Evolutionary conservation across 2,888 invertebrate species (phyloP).

Genomic region (Campopleginae sp.): DNA sequence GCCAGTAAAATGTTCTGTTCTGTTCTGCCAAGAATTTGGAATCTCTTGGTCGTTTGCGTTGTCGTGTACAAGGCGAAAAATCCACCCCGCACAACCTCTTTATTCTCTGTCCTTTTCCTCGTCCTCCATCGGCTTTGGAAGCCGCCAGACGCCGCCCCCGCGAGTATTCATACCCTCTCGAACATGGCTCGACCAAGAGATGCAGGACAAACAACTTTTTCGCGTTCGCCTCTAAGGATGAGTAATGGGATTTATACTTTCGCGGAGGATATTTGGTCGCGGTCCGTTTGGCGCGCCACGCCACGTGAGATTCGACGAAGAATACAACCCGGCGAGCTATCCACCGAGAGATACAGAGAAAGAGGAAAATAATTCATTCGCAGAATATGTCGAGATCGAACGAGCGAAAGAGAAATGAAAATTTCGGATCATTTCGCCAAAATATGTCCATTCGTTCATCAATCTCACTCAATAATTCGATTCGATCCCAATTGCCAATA

Average conservation of each 20-base stretch:
- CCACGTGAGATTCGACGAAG: constrained; percentile 73
- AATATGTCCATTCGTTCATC: background rate
- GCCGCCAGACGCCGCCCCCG: constrained; percentile 68
- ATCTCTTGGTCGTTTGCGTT: constrained; percentile 71
- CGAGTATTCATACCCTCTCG: constrained; percentile 61
- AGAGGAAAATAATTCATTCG: constrained; percentile 35
- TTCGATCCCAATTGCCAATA: background rate
- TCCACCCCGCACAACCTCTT: constrained; percentile 37
- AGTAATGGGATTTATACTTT: constrained; percentile 79
- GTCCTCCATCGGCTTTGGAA: constrained; percentile 58
- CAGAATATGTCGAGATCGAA: constrained; percentile 39
- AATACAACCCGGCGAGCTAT: constrained; percentile 66
- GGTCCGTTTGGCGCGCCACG: constrained; percentile 78
- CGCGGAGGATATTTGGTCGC: constrained; percentile 78
- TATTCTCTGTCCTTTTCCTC: constrained; percentile 45
- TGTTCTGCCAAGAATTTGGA: constrained; percentile 81
- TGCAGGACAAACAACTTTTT: constrained; percentile 83
- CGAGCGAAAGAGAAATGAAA: constrained; percentile 47
- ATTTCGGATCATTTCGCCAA: constrained; percentile 5
- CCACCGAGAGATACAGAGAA: constrained; percentile 8
- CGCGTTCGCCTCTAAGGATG: constrained; percentile 78
- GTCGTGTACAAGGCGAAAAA: constrained; percentile 54
- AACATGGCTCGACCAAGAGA: constrained; percentile 73
- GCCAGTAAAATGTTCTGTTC: constrained; percentile 78
- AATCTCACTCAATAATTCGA: background rate